These are phyloP conservation scores for Habroteleia sp. DNA, from an alignment of 2,888 invertebrate species.

Conservation along the genomic window DNA sequence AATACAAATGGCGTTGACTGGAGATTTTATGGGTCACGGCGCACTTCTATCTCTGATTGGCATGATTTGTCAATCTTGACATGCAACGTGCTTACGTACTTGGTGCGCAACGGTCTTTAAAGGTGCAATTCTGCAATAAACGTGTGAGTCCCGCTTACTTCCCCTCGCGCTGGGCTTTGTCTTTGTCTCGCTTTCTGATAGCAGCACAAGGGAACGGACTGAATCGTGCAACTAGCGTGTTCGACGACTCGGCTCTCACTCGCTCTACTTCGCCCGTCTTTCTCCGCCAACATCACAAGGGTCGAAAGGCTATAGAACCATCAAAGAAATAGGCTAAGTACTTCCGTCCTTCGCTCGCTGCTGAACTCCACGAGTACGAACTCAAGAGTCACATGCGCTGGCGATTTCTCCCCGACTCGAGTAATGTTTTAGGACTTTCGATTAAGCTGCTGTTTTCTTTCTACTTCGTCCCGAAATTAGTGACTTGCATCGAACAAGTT, in stretches of 20 bases:
- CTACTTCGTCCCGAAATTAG: constrained; percentile 31
- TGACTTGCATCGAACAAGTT: background rate
- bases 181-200: constrained; percentile 37
- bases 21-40: constrained; percentile 31
- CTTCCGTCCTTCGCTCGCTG: constrained; percentile 46
- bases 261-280: constrained; percentile 50
- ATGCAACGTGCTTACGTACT: constrained; percentile 50
- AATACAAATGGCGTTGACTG: constrained; percentile 20
- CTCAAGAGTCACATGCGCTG: constrained; percentile 32
- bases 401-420: constrained; percentile 12
- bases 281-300: constrained; percentile 49
- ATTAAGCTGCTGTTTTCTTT: constrained; percentile 54
- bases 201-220: constrained; percentile 9
- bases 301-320: constrained; percentile 67
- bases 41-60: constrained; percentile 21
- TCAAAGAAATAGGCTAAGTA: constrained; percentile 73
- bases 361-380: constrained; percentile 30
- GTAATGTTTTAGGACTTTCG: constrained; percentile 52
- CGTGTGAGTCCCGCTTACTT: background rate
- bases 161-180: constrained; percentile 34
- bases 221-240: constrained; percentile 40
- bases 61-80: constrained; percentile 34
- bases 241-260: constrained; percentile 43
- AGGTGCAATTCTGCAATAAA: constrained; percentile 67
- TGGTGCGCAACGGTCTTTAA: constrained; percentile 46